phyloP scores from a whole-genome alignment of 35 echinoderm and acorn worm genomes.

The Apostichopus japonicus region DNA sequence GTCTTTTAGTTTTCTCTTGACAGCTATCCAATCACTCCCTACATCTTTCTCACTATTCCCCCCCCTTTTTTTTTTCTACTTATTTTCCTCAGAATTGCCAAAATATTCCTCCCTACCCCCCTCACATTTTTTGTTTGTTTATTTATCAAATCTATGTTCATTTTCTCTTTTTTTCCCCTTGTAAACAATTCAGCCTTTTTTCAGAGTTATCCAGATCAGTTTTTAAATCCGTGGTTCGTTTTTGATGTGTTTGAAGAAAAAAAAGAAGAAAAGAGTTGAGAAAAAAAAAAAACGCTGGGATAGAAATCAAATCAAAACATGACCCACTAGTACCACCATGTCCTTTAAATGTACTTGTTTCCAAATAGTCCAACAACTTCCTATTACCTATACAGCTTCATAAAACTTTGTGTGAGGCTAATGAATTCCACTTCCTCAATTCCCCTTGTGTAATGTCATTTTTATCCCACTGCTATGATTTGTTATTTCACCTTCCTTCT shows the following conservation, averaged over 20 bases:
- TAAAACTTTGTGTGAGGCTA: conserved; percentile 45
- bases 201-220: background rate
- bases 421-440: conserved; percentile 41
- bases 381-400: background rate
- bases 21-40: no score
- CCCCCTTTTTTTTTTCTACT: no score
- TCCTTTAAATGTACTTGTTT: background rate
- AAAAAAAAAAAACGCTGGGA: background rate
- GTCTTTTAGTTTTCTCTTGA: no score
- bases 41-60: no score
- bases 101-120: no score
- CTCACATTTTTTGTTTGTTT: no score
- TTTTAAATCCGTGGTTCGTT: background rate
- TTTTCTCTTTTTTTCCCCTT: background rate
- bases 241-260: background rate
- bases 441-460: background rate
- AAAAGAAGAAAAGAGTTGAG: background rate
- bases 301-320: no score
- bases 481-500: background rate
- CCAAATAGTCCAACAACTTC: conserved; percentile 15
- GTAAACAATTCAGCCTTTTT: background rate
- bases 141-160: background rate
- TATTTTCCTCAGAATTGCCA: no score
- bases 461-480: background rate
- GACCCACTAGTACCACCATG: background rate